Percentiles rank a stretch among this genome's conserved stretches.
phyloP scores from a whole-genome alignment of 2,113 vertebrate species.

The Urocolius indicus region DNA sequence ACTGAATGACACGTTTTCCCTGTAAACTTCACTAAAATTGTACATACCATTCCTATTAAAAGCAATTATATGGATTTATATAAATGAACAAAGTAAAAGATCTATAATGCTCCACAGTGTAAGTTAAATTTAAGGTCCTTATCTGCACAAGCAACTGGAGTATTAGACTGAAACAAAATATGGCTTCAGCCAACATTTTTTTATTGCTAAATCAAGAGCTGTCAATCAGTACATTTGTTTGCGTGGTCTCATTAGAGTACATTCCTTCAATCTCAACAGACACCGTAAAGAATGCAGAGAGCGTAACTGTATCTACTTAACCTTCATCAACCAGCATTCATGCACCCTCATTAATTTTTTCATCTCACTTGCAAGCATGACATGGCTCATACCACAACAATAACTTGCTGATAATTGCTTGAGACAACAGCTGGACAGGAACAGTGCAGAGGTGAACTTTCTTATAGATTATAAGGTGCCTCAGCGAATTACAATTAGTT shows the following conservation, averaged over 20 bases:
- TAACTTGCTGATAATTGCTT: slow-evolving; percentile 79
- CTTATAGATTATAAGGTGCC: slow-evolving; percentile 67
- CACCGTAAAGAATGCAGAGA: slow-evolving; percentile 57
- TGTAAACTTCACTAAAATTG: slow-evolving; percentile 1
- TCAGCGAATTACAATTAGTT: slow-evolving; percentile 78
- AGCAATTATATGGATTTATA: background rate
- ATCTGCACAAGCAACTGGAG: background rate
- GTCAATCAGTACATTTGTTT: slow-evolving; percentile 75
- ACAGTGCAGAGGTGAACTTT: slow-evolving; percentile 76
- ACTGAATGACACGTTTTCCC: background rate
- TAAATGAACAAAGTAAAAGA: background rate
- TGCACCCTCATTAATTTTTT: slow-evolving; percentile 77
- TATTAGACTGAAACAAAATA: slow-evolving; percentile 36
- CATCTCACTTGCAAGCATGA: slow-evolving; percentile 76
- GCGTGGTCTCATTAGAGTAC: slow-evolving; percentile 65
- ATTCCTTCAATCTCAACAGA: slow-evolving; percentile 52
- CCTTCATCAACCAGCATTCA: slow-evolving; percentile 78
- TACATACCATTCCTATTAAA: background rate
- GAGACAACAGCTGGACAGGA: slow-evolving; percentile 81
- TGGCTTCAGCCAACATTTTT: slow-evolving; percentile 39
- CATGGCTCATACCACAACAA: slow-evolving; percentile 73
- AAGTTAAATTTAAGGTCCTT: background rate
- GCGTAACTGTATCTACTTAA: slow-evolving; percentile 77
- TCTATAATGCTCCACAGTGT: background rate
- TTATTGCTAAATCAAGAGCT: slow-evolving; percentile 64